Evolutionary conservation across 2,113 vertebrate species (phyloP), one percentile per base, ranked within the genome.

Genomic region (Suricata suricatta): DNA sequence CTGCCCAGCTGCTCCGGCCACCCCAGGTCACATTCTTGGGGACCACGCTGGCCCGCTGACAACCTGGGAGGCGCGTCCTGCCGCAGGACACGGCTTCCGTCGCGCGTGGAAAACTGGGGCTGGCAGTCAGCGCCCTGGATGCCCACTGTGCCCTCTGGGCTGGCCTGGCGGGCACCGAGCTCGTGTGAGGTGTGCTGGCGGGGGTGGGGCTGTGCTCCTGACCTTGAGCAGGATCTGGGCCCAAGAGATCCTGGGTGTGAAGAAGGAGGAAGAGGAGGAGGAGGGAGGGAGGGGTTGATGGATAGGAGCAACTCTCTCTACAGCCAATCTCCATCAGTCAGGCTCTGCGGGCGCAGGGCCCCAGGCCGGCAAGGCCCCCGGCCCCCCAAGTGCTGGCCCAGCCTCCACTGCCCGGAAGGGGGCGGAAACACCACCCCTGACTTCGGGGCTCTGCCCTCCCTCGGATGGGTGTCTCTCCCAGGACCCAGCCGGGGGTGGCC

Each of bases 231-330:
- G 0, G 1, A 7, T 8, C 1, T 0, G 10, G 31, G 29, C 23
- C 33, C 16, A 3, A 0, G 3, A 38, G 6, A 14, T 1, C 0
- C 0, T n/a, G 21, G 16, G 8, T 2, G 25, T 29, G 15, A 47
- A 13, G 41, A 16, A 41, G 44, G 54, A 60, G 38, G 41, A 79
- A 3, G 31, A 16, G 52, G 3, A 66, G 15, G 15, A 64, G 23
- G 31, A 1, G 17, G 35, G n/a, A 52, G 15, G 23, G 2, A 17
- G 35, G 27, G 11, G 41, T n/a, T n/a, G n/a, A n/a, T n/a, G 27
- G 50, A 0, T 5, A 15, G 50, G n/a, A 2, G 19, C 33, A 16
- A 1, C 72, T 7, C 21, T 44, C 69, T 21, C 14, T 92, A 21
- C 9, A 0, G 64, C 9, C 38, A 52, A 1, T 4, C 3, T 31